These are phyloP conservation scores for Plumapathes pennacea DNA, from an alignment of 92 coral and sea anemone species.

Conservation along the genomic window DNA sequence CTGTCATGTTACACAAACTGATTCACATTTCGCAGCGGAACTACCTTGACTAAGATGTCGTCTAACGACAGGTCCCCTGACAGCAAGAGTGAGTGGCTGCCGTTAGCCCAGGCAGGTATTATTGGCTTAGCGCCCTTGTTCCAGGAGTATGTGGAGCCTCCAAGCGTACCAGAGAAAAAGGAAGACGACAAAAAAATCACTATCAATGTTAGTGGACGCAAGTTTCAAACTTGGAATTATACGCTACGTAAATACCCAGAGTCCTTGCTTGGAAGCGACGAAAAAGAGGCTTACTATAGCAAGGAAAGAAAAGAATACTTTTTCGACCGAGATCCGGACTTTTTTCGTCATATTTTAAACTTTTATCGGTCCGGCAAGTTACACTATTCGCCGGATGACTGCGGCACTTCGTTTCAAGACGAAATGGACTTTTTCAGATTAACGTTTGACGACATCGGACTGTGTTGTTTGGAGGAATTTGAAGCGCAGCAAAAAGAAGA, in stretches of 20 bases:
- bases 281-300: conserved; percentile 63
- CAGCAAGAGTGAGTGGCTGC: conserved; percentile 63
- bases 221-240: conserved; percentile 91
- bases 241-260: conserved; percentile 82
- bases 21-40: too few species aligned
- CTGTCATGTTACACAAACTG: too few species aligned
- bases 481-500: conserved; percentile 39
- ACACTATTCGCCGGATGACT: conserved; percentile 85
- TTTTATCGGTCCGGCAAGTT: conserved; percentile 86
- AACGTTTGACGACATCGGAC: conserved; percentile 67
- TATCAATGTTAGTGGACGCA: conserved; percentile 86
- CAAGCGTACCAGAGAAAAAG: conserved; percentile 41
- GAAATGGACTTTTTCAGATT: conserved; percentile 81
- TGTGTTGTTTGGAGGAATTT: conserved; percentile 87
- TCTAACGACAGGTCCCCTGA: conserved; percentile 9
- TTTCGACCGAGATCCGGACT: conserved; percentile 84
- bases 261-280: conserved; percentile 75
- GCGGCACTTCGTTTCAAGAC: conserved; percentile 78
- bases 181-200: conserved; percentile 68
- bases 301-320: conserved; percentile 63
- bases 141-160: conserved; percentile 33
- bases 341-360: conserved; percentile 88
- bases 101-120: conserved; percentile 67
- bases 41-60: too few species aligned
- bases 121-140: conserved; percentile 82